These are phyloP conservation scores for Recurvirostra avosetta DNA, from an alignment of 2,113 vertebrate genomes.

Conservation along the genomic window DNA sequence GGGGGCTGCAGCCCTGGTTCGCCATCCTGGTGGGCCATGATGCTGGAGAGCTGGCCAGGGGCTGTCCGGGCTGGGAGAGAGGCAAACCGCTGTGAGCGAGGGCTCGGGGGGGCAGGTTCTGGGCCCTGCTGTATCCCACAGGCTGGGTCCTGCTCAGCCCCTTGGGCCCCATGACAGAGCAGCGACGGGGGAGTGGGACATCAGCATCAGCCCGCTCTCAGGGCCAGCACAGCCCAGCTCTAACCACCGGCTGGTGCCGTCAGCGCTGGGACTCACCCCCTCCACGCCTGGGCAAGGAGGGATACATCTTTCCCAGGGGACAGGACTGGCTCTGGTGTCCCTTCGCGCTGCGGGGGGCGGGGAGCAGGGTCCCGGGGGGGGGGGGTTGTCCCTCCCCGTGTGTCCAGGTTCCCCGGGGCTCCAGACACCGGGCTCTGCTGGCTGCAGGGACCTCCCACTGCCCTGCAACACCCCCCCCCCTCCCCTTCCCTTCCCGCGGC, in stretches of 20 bases:
- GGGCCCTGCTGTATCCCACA: not conserved
- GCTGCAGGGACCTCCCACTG: not conserved
- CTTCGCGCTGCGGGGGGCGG: no score
- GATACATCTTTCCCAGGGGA: no score
- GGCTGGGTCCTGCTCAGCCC: not conserved
- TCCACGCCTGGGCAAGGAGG: not conserved
- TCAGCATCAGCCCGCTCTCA: not conserved
- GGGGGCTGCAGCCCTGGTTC: conserved; percentile 14
- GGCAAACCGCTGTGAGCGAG: not conserved
- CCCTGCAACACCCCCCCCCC: not conserved
- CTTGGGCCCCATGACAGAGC: not conserved
- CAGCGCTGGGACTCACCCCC: not conserved
- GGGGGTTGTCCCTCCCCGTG: not conserved
- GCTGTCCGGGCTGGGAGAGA: not conserved
- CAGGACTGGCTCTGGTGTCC: not conserved
- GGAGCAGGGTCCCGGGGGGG: not conserved
- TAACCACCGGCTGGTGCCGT: not conserved
- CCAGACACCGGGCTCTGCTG: not conserved
- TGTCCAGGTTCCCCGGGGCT: not conserved
- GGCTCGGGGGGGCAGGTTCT: no score
- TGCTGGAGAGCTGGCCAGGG: not conserved
- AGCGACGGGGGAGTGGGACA: not conserved
- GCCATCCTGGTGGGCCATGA: conserved; percentile 60
- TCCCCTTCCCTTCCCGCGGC: not conserved
- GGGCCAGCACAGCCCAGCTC: not conserved